Conservation (phyloP, 2,113 vertebrate genomes). For the Engraulis encrasicolus region DNA sequence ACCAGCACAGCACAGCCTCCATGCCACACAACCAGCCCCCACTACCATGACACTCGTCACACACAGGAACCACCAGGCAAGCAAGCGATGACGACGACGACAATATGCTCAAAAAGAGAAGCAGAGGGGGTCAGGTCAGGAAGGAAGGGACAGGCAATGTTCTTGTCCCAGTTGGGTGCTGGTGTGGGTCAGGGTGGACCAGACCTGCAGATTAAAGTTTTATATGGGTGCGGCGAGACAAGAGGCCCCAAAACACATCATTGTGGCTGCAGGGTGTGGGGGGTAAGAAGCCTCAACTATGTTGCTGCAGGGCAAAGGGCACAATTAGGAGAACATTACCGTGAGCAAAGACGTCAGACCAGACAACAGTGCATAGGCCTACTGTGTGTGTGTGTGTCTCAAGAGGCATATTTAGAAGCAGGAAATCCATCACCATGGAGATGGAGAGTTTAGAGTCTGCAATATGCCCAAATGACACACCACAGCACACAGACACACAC, state of each 20-base stretch:
- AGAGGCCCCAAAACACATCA: background rate
- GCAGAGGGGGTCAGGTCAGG: background rate
- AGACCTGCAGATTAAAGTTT: conserved; percentile 10
- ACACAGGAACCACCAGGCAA: background rate
- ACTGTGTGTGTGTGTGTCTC: conserved; percentile 23
- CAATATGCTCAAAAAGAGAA: conserved; percentile 23
- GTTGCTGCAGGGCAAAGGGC: conserved; percentile 61
- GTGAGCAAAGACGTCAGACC: conserved; percentile 62
- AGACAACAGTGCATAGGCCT: conserved; percentile 60
- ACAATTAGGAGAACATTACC: conserved; percentile 61
- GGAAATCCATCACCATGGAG: conserved; percentile 30
- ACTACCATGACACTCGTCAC: background rate
- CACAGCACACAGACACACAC: conserved; percentile 14
- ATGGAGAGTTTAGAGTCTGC: conserved; percentile 19
- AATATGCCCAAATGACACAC: background rate
- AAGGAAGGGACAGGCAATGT: no score
- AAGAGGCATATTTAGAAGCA: conserved; percentile 30
- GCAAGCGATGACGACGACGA: background rate
- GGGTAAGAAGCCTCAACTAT: conserved; percentile 35
- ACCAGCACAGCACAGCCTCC: no score
- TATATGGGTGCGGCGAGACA: conserved; percentile 4
- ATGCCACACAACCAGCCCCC: no score
- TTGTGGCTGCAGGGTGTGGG: background rate
- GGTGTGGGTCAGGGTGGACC: no score
- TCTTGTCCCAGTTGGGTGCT: background rate